Evolutionary conservation across 2,797 vertebrate genomes (phyloP).

Genomic region (Spinibarbus caldwelli): DNA sequence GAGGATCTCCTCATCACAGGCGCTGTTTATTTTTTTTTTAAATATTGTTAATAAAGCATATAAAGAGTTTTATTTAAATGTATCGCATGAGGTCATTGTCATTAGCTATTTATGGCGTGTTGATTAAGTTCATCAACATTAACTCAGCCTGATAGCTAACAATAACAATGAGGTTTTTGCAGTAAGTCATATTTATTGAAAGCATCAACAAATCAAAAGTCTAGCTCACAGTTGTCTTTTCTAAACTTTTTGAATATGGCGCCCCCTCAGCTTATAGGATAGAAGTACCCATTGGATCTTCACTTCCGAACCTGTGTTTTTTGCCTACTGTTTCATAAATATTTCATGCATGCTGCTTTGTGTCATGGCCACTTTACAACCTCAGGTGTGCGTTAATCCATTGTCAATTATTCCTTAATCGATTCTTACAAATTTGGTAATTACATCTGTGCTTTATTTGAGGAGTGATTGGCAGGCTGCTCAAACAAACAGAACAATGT

Average conservation of each 20-base stretch:
- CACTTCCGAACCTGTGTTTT: not conserved
- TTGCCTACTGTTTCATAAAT: too few relatives aligned
- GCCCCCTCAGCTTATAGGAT: not conserved
- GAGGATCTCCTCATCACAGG: conserved; percentile 29
- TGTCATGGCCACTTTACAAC: not conserved
- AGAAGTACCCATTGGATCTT: not conserved
- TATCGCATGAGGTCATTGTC: not conserved
- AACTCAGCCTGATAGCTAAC: not conserved
- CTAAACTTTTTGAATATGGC: not conserved
- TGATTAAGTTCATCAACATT: not conserved
- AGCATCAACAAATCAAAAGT: not conserved
- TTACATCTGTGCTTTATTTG: not conserved
- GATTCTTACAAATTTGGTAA: not conserved
- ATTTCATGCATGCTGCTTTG: too few relatives aligned
- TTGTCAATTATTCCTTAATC: not conserved
- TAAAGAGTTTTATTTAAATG: conserved; percentile 7
- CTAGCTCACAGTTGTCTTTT: not conserved
- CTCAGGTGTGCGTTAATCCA: not conserved
- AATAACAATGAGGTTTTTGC: conserved; percentile 9
- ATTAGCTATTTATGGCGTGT: too few relatives aligned
- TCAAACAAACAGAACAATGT: not conserved
- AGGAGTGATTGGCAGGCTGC: not conserved
- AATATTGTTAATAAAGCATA: not conserved
- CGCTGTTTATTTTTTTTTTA: not conserved
- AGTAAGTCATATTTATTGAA: not conserved